Conservation (phyloP, 2,113 vertebrate species). For the Ictalurus punctatus region DNA sequence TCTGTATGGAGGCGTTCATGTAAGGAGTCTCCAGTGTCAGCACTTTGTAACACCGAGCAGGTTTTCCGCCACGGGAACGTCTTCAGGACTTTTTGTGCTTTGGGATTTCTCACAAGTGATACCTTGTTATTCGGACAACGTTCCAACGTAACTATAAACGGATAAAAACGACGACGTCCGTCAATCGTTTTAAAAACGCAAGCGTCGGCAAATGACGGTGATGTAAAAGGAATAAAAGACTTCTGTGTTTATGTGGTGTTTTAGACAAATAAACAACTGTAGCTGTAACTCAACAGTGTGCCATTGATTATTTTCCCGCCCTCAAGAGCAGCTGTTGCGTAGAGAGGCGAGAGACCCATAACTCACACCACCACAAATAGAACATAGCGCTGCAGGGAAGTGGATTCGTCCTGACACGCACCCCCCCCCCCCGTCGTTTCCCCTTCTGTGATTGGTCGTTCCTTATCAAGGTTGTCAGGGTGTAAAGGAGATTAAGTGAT, state of each 20-base stretch:
- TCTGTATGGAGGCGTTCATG: not conserved
- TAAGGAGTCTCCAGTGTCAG: not conserved
- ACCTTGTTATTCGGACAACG: not conserved
- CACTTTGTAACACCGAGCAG: no score
- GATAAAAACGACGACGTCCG: not conserved
- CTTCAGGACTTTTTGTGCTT: not conserved
- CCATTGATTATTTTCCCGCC: not conserved
- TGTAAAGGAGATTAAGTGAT: constrained; percentile 26
- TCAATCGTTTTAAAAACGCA: not conserved
- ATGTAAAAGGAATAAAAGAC: not conserved
- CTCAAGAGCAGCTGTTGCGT: not conserved
- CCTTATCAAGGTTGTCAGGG: not conserved
- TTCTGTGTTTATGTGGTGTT: not conserved
- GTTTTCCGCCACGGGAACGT: not conserved
- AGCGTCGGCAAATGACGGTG: not conserved
- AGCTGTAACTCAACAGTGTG: not conserved
- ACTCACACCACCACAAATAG: constrained; percentile 5
- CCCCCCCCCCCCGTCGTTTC: not conserved
- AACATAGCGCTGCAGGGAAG: not conserved
- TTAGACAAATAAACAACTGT: not conserved
- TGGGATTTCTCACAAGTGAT: not conserved
- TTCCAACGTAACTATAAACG: not conserved
- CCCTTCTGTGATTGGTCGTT: not conserved
- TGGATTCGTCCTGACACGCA: not conserved
- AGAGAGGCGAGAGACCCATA: not conserved